These are phyloP conservation scores for Epinephelus moara DNA, from an alignment of 2,113 vertebrate genomes.

Conservation along the genomic window DNA sequence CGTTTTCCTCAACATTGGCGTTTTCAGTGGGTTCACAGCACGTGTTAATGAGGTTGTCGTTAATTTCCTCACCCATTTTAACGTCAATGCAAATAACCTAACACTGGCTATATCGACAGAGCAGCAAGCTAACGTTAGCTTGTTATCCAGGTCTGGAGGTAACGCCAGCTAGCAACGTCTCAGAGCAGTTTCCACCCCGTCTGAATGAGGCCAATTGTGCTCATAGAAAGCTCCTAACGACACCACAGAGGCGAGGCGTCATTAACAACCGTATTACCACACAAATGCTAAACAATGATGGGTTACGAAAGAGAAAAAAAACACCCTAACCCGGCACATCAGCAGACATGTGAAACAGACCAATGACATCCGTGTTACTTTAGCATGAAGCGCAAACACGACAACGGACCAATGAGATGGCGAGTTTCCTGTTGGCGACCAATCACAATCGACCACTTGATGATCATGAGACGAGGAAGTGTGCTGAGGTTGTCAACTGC, in stretches of 20 bases:
- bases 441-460: conserved; percentile 64
- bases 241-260: background rate
- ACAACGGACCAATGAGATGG: conserved; percentile 55
- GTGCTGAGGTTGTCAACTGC: conserved; percentile 24
- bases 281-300: background rate
- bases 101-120: background rate
- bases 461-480: conserved; percentile 54
- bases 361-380: conserved; percentile 49
- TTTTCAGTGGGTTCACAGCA: background rate
- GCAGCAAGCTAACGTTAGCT: conserved; percentile 48
- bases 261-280: background rate
- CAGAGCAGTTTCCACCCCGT: rapidly evolving
- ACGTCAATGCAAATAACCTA: background rate
- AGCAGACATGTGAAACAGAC: conserved; percentile 61
- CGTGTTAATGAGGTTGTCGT: conserved; percentile 36
- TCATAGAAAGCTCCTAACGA: background rate
- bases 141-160: background rate
- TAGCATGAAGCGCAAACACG: background rate
- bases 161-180: background rate
- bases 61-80: conserved; percentile 74
- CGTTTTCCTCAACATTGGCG: conserved; percentile 42
- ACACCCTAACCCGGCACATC: conserved; percentile 45
- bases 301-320: conserved; percentile 35
- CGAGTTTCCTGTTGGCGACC: background rate
- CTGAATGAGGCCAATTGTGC: background rate